Percentiles rank a stretch among this genome's conserved stretches.
phyloP scores from a whole-genome alignment of 2,888 invertebrate species.

The Ectemnius lituratus region DNA sequence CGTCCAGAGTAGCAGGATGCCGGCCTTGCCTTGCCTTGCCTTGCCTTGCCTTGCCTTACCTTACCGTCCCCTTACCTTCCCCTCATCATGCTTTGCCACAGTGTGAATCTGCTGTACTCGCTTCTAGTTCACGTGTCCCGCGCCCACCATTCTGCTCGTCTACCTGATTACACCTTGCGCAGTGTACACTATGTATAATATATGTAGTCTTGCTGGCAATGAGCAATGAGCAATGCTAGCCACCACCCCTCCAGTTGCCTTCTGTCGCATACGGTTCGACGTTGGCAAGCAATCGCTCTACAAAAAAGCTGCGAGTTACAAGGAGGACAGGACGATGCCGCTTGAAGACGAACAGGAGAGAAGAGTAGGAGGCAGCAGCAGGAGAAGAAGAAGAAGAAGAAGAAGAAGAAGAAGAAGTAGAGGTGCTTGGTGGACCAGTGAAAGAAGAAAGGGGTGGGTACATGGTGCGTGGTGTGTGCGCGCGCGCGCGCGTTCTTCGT shows the following conservation, averaged over 20 bases:
- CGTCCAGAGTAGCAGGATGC: conserved; percentile 70
- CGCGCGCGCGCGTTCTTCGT: background rate
- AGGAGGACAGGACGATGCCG: conserved; percentile 5
- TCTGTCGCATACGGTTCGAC: background rate
- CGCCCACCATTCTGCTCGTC: background rate
- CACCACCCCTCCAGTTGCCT: too few species aligned
- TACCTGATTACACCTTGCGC: conserved; percentile 7
- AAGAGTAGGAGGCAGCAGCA: background rate
- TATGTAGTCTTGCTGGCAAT: too few species aligned
- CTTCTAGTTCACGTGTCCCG: conserved; percentile 34
- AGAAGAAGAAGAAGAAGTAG: background rate
- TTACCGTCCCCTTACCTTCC: too few species aligned
- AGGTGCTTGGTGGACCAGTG: conserved; percentile 6
- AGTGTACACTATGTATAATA: too few species aligned
- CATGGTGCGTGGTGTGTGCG: background rate
- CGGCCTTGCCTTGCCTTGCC: conserved; percentile 17
- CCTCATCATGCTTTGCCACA: conserved; percentile 30
- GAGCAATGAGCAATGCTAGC: too few species aligned
- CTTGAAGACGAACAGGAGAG: conserved; percentile 3
- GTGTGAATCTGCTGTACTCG: conserved; percentile 57
- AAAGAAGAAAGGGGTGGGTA: conserved; percentile 4
- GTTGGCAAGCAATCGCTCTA: background rate
- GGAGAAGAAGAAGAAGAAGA: conserved; percentile 7
- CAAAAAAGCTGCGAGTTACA: conserved; percentile 3
- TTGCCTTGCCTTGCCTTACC: conserved; percentile 11